Conservation (phyloP, 2,888 invertebrate species). For the Cheilosia urbana region DNA sequence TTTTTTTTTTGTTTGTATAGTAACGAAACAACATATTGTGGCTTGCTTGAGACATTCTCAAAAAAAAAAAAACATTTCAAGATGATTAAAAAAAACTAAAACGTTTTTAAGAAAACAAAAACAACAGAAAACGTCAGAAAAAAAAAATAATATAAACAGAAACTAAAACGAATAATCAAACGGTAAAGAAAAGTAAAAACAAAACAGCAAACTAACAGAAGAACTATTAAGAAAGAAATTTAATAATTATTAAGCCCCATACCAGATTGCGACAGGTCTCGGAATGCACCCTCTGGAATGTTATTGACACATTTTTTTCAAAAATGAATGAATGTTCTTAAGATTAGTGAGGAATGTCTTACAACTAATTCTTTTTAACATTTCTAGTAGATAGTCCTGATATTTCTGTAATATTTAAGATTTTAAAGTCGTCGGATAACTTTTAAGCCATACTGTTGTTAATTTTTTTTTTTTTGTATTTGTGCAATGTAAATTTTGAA, state of each 20-base stretch:
- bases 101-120: slow-evolving; percentile 42
- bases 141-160: slow-evolving; percentile 22
- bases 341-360: slow-evolving; percentile 42
- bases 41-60: slow-evolving; percentile 78
- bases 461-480: not conserved
- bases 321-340: slow-evolving; percentile 63
- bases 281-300: slow-evolving; percentile 83
- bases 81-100: slow-evolving; percentile 36
- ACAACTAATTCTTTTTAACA: slow-evolving; percentile 36
- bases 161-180: slow-evolving; percentile 36
- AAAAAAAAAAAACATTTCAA: slow-evolving; percentile 75
- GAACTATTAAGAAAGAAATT: slow-evolving; percentile 68
- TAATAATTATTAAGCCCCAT: slow-evolving; percentile 79
- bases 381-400: slow-evolving; percentile 14
- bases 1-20: slow-evolving; percentile 62
- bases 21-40: slow-evolving; percentile 74
- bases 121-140: slow-evolving; percentile 36
- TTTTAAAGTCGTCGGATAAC: slow-evolving; percentile 38
- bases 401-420: not conserved
- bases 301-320: slow-evolving; percentile 70
- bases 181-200: slow-evolving; percentile 46
- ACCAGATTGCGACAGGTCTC: slow-evolving; percentile 84
- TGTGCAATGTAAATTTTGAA: not conserved
- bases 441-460: slow-evolving; percentile 31
- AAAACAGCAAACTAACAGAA: slow-evolving; percentile 79